phyloP scores from a whole-genome alignment of 2,888 invertebrate genomes.

The Archips crataeganus region DNA sequence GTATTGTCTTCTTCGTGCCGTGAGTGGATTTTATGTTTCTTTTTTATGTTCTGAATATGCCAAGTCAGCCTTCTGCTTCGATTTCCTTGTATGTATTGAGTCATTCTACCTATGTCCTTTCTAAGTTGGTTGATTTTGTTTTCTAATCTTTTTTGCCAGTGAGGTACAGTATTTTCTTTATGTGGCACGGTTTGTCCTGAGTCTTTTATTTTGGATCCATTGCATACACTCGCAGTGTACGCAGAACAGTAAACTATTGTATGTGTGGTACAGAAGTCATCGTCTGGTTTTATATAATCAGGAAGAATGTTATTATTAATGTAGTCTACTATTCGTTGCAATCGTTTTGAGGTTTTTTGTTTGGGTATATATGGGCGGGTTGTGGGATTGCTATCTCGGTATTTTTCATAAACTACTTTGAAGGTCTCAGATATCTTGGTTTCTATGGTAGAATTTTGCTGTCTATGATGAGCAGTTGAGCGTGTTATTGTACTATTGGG shows the following conservation, averaged over 20 bases:
- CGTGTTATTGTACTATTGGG: too few species aligned
- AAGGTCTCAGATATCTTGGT: not conserved
- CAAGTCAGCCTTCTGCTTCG: not conserved
- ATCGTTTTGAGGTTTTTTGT: slow-evolving; percentile 40
- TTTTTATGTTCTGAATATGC: not conserved
- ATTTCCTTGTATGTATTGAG: not conserved
- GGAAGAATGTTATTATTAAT: slow-evolving; percentile 30
- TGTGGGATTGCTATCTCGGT: slow-evolving; percentile 7
- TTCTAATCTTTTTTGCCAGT: slow-evolving; percentile 44
- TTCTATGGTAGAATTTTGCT: too few species aligned
- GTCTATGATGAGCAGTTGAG: too few species aligned
- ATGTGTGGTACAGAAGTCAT: too few species aligned
- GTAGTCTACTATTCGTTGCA: slow-evolving; percentile 29
- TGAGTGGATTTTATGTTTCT: not conserved
- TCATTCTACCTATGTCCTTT: slow-evolving; percentile 34
- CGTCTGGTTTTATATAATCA: not conserved
- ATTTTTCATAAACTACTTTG: slow-evolving; percentile 1
- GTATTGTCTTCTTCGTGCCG: not conserved
- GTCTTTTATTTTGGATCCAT: too few species aligned
- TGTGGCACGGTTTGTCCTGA: not conserved
- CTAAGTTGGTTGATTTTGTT: slow-evolving; percentile 32
- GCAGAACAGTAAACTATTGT: too few species aligned
- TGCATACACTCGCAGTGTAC: too few species aligned
- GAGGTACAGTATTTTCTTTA: not conserved
- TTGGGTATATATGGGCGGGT: slow-evolving; percentile 37